Percentiles rank a stretch among this genome's conserved stretches.
These are phyloP conservation scores for Rynchops niger DNA, from an alignment of 2,113 vertebrate genomes.

Conservation along the genomic window DNA sequence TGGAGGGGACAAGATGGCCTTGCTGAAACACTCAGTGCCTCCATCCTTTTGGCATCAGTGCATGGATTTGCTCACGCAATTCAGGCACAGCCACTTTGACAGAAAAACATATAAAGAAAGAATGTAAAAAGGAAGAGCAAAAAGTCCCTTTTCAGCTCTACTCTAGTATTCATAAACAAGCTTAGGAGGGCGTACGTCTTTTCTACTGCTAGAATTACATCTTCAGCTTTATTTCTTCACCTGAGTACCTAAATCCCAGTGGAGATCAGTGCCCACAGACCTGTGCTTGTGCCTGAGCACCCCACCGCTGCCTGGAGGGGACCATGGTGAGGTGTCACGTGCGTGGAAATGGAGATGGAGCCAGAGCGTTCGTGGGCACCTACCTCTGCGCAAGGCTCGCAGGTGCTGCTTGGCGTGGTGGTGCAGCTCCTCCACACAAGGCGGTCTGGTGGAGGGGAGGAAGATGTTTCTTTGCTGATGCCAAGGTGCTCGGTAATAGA, in stretches of 20 bases:
- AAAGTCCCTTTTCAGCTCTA: not conserved
- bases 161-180: not conserved
- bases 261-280: not conserved
- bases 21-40: not conserved
- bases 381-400: constrained; percentile 85
- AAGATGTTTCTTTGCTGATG: constrained; percentile 91
- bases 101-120: not conserved
- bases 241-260: not conserved
- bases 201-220: not conserved
- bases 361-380: accelerated
- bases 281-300: not conserved
- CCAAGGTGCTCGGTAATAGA: constrained; percentile 87
- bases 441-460: constrained; percentile 83
- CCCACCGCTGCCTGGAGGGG: not conserved
- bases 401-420: constrained; percentile 85
- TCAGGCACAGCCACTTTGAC: not conserved
- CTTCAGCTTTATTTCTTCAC: not conserved
- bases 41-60: not conserved
- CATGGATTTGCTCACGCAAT: not conserved
- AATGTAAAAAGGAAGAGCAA: not conserved
- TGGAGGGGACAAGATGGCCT: not conserved
- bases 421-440: constrained; percentile 91
- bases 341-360: not conserved
- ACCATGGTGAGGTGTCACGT: accelerated
- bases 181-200: not conserved